A percentile compares a stretch with the other conserved stretches of the same genome.
These are phyloP conservation scores for Emydocephalus ijimae DNA, from an alignment of 2,113 vertebrate genomes.

Conservation along the genomic window DNA sequence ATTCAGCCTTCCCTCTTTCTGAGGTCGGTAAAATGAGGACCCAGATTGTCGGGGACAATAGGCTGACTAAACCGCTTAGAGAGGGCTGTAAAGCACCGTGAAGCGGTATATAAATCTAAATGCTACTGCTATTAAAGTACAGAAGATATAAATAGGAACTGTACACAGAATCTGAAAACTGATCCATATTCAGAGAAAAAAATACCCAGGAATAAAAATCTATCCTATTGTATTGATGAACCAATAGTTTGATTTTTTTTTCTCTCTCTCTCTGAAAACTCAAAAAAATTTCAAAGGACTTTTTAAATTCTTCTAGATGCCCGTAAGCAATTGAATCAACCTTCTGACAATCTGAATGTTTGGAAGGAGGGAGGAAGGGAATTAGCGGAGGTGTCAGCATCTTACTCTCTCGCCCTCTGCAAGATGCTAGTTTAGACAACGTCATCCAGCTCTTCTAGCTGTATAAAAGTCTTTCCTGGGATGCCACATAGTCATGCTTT, in stretches of 20 bases:
- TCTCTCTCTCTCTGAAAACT: neutral
- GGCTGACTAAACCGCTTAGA: too few relatives aligned
- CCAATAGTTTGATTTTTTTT: neutral
- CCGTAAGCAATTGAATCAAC: neutral
- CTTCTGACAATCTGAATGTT: neutral
- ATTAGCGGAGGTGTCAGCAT: neutral
- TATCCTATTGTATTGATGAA: neutral
- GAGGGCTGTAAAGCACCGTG: too few relatives aligned
- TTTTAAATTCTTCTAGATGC: neutral
- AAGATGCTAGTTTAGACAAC: too few relatives aligned
- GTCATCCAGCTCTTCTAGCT: too few relatives aligned
- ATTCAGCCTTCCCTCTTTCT: neutral
- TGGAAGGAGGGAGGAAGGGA: neutral
- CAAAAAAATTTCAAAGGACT: neutral
- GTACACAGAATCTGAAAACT: neutral
- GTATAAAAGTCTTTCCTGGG: too few relatives aligned
- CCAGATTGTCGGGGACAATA: too few relatives aligned
- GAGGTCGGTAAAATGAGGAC: neutral
- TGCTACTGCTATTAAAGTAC: neutral
- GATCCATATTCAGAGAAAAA: neutral
- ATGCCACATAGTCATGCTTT: too few relatives aligned
- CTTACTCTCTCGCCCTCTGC: neutral
- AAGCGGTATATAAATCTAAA: too few relatives aligned
- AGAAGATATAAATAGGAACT: neutral
- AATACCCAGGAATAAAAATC: neutral